Evolutionary conservation across 1,140 invertebrate species (phyloP).

Genomic region (Bombus breviceps): DNA sequence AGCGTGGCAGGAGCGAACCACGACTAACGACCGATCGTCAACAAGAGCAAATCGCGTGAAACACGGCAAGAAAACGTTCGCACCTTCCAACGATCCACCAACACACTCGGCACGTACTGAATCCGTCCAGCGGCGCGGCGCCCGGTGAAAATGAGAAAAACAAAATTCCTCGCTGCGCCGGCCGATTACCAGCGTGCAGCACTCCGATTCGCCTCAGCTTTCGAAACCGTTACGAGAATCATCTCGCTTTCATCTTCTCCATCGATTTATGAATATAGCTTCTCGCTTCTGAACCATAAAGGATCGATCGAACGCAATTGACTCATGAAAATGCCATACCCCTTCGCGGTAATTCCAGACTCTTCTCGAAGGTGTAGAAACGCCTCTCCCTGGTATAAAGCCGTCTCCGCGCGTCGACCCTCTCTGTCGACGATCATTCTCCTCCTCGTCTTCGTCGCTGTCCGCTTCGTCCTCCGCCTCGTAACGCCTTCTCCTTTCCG

Average conservation of each 20-base stretch:
- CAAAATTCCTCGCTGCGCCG: conserved; percentile 4
- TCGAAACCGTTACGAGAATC: neutral
- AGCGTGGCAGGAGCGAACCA: neutral
- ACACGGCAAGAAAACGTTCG: conserved; percentile 30
- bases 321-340: conserved; percentile 76
- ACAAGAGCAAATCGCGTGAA: conserved; percentile 24
- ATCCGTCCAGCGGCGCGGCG: neutral
- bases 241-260: conserved; percentile 58
- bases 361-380: conserved; percentile 71
- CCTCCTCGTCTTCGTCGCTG: conserved; percentile 40
- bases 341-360: conserved; percentile 77
- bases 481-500: conserved; percentile 36
- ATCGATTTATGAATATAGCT: conserved; percentile 68
- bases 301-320: conserved; percentile 68
- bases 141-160: neutral
- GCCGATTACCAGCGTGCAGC: too few species aligned
- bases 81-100: conserved; percentile 38
- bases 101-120: conserved; percentile 27
- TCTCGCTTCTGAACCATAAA: conserved; percentile 67
- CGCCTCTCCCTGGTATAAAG: conserved; percentile 55
- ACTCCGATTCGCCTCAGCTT: neutral
- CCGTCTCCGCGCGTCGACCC: conserved; percentile 51
- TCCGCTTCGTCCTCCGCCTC: conserved; percentile 54
- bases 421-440: conserved; percentile 47
- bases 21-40: conserved; percentile 26